These are phyloP conservation scores for Eupithecia pulchellata DNA, from an alignment of 2,888 invertebrate genomes.

Conservation along the genomic window DNA sequence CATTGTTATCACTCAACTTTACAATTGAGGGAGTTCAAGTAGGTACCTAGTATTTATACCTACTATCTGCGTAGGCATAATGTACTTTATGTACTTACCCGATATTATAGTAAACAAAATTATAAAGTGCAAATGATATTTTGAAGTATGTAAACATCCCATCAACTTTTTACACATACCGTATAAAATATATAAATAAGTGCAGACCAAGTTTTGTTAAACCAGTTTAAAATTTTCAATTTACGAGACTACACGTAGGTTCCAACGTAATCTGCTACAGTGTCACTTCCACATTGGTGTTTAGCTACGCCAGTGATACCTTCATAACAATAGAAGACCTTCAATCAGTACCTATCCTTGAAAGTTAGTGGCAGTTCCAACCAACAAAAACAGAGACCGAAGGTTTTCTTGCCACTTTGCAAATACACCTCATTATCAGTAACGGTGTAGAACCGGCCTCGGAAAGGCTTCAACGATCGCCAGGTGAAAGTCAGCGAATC, in stretches of 20 bases:
- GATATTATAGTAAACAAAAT: background rate
- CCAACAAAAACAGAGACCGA: constrained; percentile 44
- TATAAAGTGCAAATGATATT: background rate
- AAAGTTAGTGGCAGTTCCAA: constrained; percentile 31
- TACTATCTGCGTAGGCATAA: background rate
- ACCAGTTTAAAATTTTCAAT: constrained; percentile 4
- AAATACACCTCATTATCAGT: constrained; percentile 73
- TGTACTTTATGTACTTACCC: background rate
- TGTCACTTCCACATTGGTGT: constrained; percentile 18
- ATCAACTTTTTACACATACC: background rate
- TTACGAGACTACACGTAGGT: constrained; percentile 26
- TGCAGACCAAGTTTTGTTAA: constrained; percentile 8
- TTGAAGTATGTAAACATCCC: background rate
- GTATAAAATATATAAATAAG: background rate
- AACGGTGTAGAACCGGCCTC: constrained; percentile 78
- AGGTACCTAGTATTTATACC: no score
- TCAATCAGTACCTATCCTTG: constrained; percentile 39
- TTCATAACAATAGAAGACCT: constrained; percentile 34
- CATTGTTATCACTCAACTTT: no score
- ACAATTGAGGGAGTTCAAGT: background rate
- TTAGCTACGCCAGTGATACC: constrained; percentile 28
- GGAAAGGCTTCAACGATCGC: constrained; percentile 64
- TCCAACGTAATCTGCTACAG: constrained; percentile 15
- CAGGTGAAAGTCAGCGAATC: constrained; percentile 79
- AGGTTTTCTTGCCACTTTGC: constrained; percentile 57